phyloP scores from a whole-genome alignment of 2,888 invertebrate genomes.

The Yponomeuta plumbellus region DNA sequence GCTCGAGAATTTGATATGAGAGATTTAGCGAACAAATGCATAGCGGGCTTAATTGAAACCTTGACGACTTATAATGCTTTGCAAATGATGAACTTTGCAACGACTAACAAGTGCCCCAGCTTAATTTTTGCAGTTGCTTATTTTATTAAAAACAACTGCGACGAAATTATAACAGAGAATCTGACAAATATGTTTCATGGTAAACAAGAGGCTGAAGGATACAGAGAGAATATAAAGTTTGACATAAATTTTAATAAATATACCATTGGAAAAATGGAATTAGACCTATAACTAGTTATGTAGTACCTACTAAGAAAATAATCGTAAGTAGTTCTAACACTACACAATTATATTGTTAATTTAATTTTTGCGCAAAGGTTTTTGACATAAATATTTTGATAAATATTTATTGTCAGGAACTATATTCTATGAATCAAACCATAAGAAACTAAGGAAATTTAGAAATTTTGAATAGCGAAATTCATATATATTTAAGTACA shows the following conservation, averaged over 20 bases:
- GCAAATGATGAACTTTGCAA: background rate
- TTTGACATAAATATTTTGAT: background rate
- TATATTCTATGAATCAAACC: background rate
- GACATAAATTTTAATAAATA: background rate
- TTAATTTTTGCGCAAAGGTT: background rate
- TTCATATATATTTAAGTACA: background rate
- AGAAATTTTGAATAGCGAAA: background rate
- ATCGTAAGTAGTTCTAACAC: background rate
- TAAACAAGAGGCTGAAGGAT: background rate
- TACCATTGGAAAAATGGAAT: background rate
- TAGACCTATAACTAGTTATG: background rate
- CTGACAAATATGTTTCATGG: background rate
- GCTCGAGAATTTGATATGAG: background rate
- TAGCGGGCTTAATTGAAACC: background rate
- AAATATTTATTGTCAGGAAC: background rate
- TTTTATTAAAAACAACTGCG: background rate
- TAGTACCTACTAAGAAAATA: background rate
- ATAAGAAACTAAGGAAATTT: background rate
- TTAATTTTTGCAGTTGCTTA: background rate
- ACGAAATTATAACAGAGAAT: background rate
- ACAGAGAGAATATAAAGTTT: background rate
- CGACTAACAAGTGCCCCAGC: background rate
- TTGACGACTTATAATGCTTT: background rate
- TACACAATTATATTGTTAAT: too few relatives aligned
- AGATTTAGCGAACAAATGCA: conserved; percentile 4